Evolutionary conservation across 2,888 invertebrate species (phyloP), one percentile per base, ranked within the genome.

Genomic region (Macrosiphum euphorbiae): DNA sequence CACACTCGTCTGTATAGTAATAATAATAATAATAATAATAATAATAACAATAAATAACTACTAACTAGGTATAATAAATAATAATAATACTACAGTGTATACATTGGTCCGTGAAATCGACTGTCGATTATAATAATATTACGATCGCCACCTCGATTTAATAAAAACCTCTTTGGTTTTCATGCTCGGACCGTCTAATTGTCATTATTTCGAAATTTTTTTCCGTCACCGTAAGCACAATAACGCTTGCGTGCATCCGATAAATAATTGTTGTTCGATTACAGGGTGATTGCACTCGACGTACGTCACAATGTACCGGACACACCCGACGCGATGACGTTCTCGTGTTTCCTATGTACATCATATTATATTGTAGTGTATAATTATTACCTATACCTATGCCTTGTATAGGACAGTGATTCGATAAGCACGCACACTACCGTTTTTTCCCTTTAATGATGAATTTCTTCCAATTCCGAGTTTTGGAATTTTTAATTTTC

Each of bases 131-230:
- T 78, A 44, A 44, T 44, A 44, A 7, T 44, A 44, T 44, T 44
- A 20, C n/a, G 16, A 35, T 7, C 78, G 20, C 35, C 78, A 35
- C 20, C 78, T 11, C 20, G 61, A 67, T 84, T 87, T 92, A 50
- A 92, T 35, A 58, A 35, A 92, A 61, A 87, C 61, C 28, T 67
- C 47, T 92, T 20, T 67, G 24, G 86, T 92, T 92, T 86, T 61
- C 5, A n/a, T 47, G 61, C 61, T 91, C 50, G 35, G 35, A 26
- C 13, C 47, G 16, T 50, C 58, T 87, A 35, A n/a, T 86, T 47
- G 35, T 78, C 35, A 78, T 61, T 87, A 35, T 87, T 58, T 41
- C 20, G 16, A 35, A 26, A 55, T 58, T 85, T 86, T 28, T 86
- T 86, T 47, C 47, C 16, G 28, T 47, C 16, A 86, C 28, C 86